phyloP scores from a whole-genome alignment of 2,888 invertebrate genomes.

The Ectropis crepuscularia region DNA sequence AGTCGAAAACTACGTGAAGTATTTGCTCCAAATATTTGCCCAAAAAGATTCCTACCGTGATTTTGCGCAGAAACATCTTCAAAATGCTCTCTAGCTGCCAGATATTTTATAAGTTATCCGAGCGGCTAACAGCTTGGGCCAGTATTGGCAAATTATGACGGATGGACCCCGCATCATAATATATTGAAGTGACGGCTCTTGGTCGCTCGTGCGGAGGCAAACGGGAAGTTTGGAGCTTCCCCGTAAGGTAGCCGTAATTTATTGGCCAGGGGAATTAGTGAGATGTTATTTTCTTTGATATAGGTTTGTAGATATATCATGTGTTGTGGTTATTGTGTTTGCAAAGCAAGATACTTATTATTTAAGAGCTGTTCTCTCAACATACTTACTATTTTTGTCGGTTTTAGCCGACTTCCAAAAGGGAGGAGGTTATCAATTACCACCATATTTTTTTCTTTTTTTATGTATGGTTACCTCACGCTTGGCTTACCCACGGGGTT shows the following conservation, averaged over 20 bases:
- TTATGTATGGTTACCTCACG: too few relatives aligned
- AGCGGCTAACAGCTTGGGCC: conserved; percentile 47
- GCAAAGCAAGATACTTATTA: too few relatives aligned
- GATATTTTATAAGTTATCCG: conserved; percentile 43
- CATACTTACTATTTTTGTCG: too few relatives aligned
- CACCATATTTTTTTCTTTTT: too few relatives aligned
- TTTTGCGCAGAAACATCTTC: conserved; percentile 27
- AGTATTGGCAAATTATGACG: conserved; percentile 62
- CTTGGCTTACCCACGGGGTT: too few relatives aligned
- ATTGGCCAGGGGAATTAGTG: conserved; percentile 23
- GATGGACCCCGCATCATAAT: conserved; percentile 52
- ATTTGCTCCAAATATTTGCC: conserved; percentile 32
- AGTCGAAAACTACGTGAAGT: conserved; percentile 22
- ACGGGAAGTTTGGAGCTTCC: conserved; percentile 22
- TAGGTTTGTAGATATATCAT: conserved; percentile 11
- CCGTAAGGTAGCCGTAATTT: conserved; percentile 23
- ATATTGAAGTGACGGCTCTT: conserved; percentile 48
- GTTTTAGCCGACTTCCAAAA: too few relatives aligned
- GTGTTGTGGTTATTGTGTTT: too few relatives aligned
- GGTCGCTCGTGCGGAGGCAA: conserved; percentile 31
- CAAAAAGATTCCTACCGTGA: conserved; percentile 30
- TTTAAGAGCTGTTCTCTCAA: too few relatives aligned
- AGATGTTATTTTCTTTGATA: conserved; percentile 14
- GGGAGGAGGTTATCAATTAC: too few relatives aligned
- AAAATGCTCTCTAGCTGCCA: conserved; percentile 19